These are phyloP conservation scores for Pentamera pediparva DNA, from an alignment of 53 echinoderm and acorn worm genomes.

Conservation along the genomic window DNA sequence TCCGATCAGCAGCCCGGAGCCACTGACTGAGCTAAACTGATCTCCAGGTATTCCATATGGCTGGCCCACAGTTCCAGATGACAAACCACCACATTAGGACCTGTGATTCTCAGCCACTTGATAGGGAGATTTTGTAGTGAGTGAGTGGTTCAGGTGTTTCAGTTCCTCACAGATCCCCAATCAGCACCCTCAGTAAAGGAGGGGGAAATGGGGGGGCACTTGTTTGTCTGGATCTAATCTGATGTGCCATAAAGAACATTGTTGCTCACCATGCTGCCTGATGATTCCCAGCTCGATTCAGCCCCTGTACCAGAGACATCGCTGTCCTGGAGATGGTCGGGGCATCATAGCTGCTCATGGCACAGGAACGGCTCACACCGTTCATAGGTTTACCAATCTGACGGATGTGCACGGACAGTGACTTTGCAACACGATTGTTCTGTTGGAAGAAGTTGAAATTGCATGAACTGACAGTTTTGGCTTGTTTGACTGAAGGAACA, in stretches of 20 bases:
- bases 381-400: slow-evolving; percentile 48
- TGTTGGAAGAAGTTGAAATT: slow-evolving; percentile 13
- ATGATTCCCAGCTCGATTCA: slow-evolving; percentile 85
- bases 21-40: too few species aligned
- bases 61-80: too few species aligned
- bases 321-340: slow-evolving; percentile 58
- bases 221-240: background rate
- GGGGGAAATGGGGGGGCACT: background rate
- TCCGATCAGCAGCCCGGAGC: too few species aligned
- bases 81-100: too few species aligned
- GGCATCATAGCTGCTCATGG: slow-evolving; percentile 41
- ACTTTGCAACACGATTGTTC: slow-evolving; percentile 89
- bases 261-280: slow-evolving; percentile 82
- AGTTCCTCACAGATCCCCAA: too few species aligned
- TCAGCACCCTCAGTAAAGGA: too few species aligned
- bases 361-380: slow-evolving; percentile 63
- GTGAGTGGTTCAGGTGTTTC: background rate
- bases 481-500: background rate
- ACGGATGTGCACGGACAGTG: slow-evolving; percentile 53
- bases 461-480: background rate
- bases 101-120: too few species aligned
- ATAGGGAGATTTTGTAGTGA: too few species aligned
- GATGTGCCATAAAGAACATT: too few species aligned
- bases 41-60: too few species aligned
- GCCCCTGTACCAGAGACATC: slow-evolving; percentile 72